Evolutionary conservation across 92 coral and sea anemone genomes (phyloP).

Genomic region (Meandrina meandrites): DNA sequence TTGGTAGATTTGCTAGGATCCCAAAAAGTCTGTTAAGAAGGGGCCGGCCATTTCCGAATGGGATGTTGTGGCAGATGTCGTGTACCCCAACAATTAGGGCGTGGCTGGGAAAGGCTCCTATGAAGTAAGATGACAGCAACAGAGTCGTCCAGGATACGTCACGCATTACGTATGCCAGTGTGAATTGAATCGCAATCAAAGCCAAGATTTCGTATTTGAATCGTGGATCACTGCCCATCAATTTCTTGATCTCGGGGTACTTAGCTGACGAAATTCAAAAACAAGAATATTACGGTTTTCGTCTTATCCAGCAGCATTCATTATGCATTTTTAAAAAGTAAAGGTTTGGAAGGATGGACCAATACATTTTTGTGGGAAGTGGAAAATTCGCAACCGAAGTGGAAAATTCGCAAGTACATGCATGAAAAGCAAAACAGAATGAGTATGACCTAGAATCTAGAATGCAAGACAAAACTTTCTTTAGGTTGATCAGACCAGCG

Average conservation of each 20-base stretch:
- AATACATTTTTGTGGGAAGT: too few relatives aligned
- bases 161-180: slow-evolving; percentile 39
- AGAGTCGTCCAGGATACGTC: slow-evolving; percentile 50
- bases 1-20: slow-evolving; percentile 58
- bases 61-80: slow-evolving; percentile 65
- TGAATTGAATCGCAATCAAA: slow-evolving; percentile 40
- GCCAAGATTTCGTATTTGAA: slow-evolving; percentile 56
- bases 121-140: slow-evolving; percentile 42
- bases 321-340: too few relatives aligned
- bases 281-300: not conserved
- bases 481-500: too few relatives aligned
- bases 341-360: too few relatives aligned
- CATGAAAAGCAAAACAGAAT: too few relatives aligned
- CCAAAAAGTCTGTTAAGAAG: slow-evolving; percentile 56
- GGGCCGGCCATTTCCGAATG: slow-evolving; percentile 62
- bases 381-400: too few relatives aligned
- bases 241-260: slow-evolving; percentile 65
- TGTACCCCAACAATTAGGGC: slow-evolving; percentile 55
- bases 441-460: too few relatives aligned
- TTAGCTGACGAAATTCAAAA: slow-evolving; percentile 31
- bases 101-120: slow-evolving; percentile 57
- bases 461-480: too few relatives aligned
- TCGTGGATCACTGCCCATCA: slow-evolving; percentile 65
- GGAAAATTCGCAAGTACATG: too few relatives aligned
- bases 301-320: too few relatives aligned